phyloP scores from a whole-genome alignment of 2,113 vertebrate species.

The Leucosticte australis region DNA sequence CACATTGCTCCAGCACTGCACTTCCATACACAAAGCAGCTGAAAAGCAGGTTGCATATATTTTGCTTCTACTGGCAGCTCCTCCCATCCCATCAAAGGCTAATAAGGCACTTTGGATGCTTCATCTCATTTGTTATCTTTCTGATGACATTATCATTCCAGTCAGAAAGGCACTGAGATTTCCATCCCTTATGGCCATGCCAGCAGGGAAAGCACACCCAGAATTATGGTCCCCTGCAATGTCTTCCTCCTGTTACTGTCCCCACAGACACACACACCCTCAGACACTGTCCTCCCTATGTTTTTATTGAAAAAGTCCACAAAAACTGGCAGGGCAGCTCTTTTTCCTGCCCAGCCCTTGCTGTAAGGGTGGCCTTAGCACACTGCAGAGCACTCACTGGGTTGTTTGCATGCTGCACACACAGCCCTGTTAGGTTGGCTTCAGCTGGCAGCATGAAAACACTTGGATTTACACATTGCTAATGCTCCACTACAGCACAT shows the following conservation, averaged over 20 bases:
- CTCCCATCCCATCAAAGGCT: background rate
- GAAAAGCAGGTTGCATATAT: background rate
- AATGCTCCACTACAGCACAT: background rate
- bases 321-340: background rate
- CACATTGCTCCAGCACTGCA: background rate
- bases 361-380: background rate
- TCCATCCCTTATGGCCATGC: background rate
- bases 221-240: background rate
- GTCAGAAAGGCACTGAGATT: constrained; percentile 12
- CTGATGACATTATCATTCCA: constrained; percentile 34
- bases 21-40: background rate
- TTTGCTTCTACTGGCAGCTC: background rate
- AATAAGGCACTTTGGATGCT: background rate
- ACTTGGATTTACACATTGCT: background rate
- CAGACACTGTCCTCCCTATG: background rate
- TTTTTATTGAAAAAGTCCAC: background rate
- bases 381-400: background rate
- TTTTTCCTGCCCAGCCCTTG: background rate
- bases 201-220: background rate
- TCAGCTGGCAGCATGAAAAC: background rate
- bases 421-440: background rate
- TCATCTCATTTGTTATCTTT: background rate
- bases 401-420: background rate
- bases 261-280: background rate
- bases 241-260: background rate